These are phyloP conservation scores for Nysson spinosus DNA, from an alignment of 2,888 invertebrate genomes.

Conservation along the genomic window DNA sequence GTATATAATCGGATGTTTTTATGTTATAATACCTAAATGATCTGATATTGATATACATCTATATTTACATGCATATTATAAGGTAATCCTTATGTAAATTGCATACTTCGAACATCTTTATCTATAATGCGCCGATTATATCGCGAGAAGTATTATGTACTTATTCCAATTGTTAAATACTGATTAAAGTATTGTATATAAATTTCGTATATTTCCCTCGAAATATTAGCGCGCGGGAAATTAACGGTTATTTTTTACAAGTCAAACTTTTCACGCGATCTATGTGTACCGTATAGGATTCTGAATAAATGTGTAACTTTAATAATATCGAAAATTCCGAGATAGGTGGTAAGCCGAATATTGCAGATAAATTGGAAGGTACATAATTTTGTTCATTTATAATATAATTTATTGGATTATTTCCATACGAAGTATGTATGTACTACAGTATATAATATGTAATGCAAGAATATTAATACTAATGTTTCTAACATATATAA, in stretches of 20 bases:
- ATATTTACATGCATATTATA: conserved; percentile 8
- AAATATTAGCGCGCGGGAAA: not conserved
- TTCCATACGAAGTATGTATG: too few relatives aligned
- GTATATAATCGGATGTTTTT: conserved; percentile 21
- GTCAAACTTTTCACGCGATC: too few relatives aligned
- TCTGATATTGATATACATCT: conserved; percentile 8
- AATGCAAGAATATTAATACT: too few relatives aligned
- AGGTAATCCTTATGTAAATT: conserved; percentile 68
- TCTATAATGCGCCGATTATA: conserved; percentile 16
- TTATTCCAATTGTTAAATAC: conserved; percentile 74
- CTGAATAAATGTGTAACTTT: too few relatives aligned
- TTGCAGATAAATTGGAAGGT: too few relatives aligned
- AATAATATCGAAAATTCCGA: too few relatives aligned
- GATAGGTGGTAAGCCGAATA: too few relatives aligned
- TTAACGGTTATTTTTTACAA: conserved; percentile 24
- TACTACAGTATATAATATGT: too few relatives aligned
- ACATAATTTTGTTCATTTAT: too few relatives aligned
- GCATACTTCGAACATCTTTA: conserved; percentile 49
- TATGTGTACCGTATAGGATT: too few relatives aligned
- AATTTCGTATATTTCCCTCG: conserved; percentile 8
- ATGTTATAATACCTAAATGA: conserved; percentile 45
- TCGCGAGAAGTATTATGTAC: conserved; percentile 69
- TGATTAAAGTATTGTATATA: conserved; percentile 70
- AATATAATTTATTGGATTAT: too few relatives aligned
- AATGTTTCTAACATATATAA: too few relatives aligned